Conservation (phyloP, 2,113 vertebrate species). For the Sinocyclocheilus anophthalmus region DNA sequence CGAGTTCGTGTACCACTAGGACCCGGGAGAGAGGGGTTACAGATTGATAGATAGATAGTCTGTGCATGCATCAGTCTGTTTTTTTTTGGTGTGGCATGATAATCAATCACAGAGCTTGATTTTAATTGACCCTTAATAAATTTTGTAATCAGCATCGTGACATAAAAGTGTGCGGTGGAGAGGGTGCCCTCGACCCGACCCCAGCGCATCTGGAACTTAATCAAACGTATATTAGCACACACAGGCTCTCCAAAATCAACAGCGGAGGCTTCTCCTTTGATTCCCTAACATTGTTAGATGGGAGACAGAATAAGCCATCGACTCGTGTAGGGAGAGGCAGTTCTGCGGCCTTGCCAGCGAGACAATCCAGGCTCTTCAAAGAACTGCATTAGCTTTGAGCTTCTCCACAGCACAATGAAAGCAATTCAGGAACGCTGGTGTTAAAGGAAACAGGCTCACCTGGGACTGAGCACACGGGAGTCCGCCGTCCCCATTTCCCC, state of each 20-base stretch:
- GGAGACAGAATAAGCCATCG: conserved; percentile 2
- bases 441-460: conserved; percentile 66
- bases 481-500: conserved; percentile 54
- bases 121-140: conserved; percentile 26
- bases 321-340: conserved; percentile 10
- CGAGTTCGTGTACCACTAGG: too few species aligned
- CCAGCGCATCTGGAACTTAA: background rate
- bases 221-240: conserved; percentile 6
- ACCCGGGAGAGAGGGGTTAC: too few species aligned
- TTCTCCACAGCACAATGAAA: conserved; percentile 47
- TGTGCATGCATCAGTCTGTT: background rate
- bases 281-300: background rate
- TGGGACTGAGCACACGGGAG: conserved; percentile 49
- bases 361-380: conserved; percentile 47
- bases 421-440: conserved; percentile 43
- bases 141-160: background rate
- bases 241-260: conserved; percentile 38
- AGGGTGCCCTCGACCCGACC: conserved; percentile 20
- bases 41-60: background rate
- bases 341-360: conserved; percentile 13
- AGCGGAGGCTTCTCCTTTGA: conserved; percentile 1
- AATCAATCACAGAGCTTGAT: background rate
- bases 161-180: background rate
- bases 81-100: background rate
- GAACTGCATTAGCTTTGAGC: conserved; percentile 29